A percentile compares a stretch with the other conserved stretches of the same genome.
These are phyloP conservation scores for Peucedramus taeniatus DNA, from an alignment of 2,113 vertebrate genomes.

Conservation along the genomic window DNA sequence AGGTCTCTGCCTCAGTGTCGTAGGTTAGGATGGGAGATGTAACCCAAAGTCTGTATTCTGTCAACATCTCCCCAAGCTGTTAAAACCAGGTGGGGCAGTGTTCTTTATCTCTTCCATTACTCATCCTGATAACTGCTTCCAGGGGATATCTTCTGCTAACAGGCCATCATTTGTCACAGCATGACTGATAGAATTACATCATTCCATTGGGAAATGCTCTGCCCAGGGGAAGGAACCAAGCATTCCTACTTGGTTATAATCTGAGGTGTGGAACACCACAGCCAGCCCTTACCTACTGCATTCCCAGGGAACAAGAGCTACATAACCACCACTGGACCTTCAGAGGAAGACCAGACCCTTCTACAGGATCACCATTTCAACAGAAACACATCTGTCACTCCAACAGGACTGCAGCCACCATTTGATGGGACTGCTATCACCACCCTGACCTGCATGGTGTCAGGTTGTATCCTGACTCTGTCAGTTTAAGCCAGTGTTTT, in stretches of 20 bases:
- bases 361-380: not conserved
- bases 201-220: rapidly evolving
- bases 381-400: not conserved
- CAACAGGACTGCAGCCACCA: not conserved
- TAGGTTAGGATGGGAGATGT: not conserved
- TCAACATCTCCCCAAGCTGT: not conserved
- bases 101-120: not conserved
- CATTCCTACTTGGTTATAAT: not conserved
- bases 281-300: not conserved
- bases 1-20: not conserved
- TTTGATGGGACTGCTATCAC: not conserved
- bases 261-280: not conserved
- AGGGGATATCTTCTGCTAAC: not conserved
- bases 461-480: not conserved
- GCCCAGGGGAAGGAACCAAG: not conserved
- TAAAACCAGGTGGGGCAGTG: too few species aligned
- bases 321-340: not conserved
- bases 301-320: not conserved
- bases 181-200: not conserved
- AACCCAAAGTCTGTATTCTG: not conserved
- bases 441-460: not conserved
- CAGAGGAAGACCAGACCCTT: not conserved
- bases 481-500: not conserved
- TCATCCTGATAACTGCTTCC: not conserved
- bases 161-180: not conserved